A percentile compares a stretch with the other conserved stretches of the same genome.
Conservation (phyloP, 1,140 invertebrate species). For the Colletes latitarsis region DNA sequence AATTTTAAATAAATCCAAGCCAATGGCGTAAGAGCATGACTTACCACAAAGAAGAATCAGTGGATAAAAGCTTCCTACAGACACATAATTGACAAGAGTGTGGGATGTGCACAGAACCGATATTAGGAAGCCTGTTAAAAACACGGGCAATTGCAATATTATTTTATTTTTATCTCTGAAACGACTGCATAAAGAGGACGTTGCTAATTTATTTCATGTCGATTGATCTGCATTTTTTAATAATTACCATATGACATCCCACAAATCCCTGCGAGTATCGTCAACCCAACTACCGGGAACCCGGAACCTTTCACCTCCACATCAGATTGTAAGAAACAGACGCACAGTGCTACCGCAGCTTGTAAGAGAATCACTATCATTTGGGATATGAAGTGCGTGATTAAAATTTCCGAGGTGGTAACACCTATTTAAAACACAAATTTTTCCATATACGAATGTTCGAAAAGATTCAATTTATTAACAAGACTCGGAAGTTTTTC, state of each 20-base stretch:
- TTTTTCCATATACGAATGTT: too few relatives aligned
- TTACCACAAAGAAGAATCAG: conserved; percentile 91
- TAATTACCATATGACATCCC: conserved; percentile 87
- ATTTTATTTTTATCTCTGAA: not conserved
- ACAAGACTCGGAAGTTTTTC: too few relatives aligned
- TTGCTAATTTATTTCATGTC: not conserved
- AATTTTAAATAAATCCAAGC: too few relatives aligned
- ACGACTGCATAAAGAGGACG: not conserved
- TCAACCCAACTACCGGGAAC: conserved; percentile 80
- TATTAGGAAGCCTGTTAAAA: conserved; percentile 86
- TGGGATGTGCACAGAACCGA: conserved; percentile 90
- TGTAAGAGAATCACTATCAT: conserved; percentile 87
- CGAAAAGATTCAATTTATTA: not conserved
- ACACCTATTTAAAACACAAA: conserved; percentile 80
- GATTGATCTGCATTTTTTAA: too few relatives aligned
- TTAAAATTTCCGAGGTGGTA: conserved; percentile 84
- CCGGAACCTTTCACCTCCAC: conserved; percentile 84
- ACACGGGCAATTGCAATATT: too few relatives aligned
- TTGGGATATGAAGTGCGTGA: conserved; percentile 90
- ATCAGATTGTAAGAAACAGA: conserved; percentile 84
- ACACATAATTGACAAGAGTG: conserved; percentile 90
- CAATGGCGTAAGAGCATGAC: not conserved
- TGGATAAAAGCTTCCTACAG: conserved; percentile 93
- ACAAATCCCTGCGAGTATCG: conserved; percentile 84
- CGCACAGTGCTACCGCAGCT: conserved; percentile 82